These are phyloP conservation scores for Pristionchus maxplancki DNA, from an alignment of 2,888 invertebrate species.

Conservation along the genomic window DNA sequence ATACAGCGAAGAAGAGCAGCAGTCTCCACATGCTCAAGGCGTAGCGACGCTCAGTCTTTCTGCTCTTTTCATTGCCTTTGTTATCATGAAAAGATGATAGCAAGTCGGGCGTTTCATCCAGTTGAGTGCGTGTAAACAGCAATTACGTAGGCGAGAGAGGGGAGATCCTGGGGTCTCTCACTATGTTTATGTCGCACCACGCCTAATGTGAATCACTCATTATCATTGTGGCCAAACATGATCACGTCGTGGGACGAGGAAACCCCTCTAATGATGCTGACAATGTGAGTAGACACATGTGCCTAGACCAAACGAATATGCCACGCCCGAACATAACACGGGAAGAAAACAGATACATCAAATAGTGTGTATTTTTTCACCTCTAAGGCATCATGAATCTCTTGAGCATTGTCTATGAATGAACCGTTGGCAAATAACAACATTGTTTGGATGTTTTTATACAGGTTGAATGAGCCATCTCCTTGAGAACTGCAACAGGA, in stretches of 20 bases:
- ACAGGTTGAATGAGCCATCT: not conserved
- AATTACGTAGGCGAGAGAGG: not conserved
- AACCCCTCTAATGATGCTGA: not conserved
- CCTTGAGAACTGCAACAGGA: not conserved
- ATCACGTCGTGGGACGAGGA: not conserved
- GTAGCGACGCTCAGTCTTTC: not conserved
- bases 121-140: not conserved
- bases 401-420: no score
- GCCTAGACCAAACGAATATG: no score
- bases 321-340: no score
- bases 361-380: no score
- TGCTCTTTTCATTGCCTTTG: not conserved
- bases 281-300: no score
- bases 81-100: not conserved
- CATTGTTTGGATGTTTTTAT: no score
- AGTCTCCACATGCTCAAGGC: not conserved
- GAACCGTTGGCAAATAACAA: no score
- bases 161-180: not conserved
- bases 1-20: not conserved
- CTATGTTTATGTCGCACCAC: not conserved
- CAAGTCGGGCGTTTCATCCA: not conserved
- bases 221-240: not conserved
- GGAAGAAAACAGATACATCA: no score
- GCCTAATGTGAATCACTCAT: not conserved
- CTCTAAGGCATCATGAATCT: no score